These are phyloP conservation scores for Stercorarius parasiticus DNA, from an alignment of 2,113 vertebrate species.

Conservation along the genomic window DNA sequence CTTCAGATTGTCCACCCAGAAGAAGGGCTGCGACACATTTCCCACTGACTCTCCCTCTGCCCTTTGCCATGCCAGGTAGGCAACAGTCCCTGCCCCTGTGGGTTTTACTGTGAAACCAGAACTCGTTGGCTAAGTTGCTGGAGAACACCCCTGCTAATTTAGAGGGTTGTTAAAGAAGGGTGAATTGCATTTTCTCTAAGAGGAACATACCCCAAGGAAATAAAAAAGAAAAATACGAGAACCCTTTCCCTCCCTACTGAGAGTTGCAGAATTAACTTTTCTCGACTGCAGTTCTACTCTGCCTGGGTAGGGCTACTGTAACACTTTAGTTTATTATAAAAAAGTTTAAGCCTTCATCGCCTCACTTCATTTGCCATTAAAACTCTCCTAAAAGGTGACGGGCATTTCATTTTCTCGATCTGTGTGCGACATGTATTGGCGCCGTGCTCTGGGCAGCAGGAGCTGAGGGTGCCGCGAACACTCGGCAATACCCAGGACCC, in stretches of 20 bases:
- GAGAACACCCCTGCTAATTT: not conserved
- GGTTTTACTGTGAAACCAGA: not conserved
- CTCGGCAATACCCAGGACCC: not conserved
- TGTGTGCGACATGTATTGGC: not conserved
- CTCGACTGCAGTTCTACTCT: not conserved
- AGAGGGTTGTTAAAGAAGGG: not conserved
- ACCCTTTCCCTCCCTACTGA: not conserved
- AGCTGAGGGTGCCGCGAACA: slow-evolving; percentile 12
- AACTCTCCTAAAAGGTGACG: not conserved
- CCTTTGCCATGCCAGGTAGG: not conserved
- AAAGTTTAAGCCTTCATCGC: not conserved
- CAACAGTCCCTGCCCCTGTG: not conserved
- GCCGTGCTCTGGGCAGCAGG: not conserved
- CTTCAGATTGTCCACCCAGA: not conserved
- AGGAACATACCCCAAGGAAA: not conserved
- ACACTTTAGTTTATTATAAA: not conserved
- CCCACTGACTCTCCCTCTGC: not conserved
- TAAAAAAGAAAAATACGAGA: not conserved
- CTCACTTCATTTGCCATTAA: not conserved
- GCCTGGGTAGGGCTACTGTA: not conserved
- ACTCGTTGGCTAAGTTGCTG: not conserved
- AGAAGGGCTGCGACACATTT: not conserved
- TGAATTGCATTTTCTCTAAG: not conserved
- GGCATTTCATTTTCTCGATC: slow-evolving; percentile 2
- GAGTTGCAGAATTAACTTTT: not conserved